phyloP scores from a whole-genome alignment of 2,797 vertebrate genomes.

The Paramormyrops hopkinsi region DNA sequence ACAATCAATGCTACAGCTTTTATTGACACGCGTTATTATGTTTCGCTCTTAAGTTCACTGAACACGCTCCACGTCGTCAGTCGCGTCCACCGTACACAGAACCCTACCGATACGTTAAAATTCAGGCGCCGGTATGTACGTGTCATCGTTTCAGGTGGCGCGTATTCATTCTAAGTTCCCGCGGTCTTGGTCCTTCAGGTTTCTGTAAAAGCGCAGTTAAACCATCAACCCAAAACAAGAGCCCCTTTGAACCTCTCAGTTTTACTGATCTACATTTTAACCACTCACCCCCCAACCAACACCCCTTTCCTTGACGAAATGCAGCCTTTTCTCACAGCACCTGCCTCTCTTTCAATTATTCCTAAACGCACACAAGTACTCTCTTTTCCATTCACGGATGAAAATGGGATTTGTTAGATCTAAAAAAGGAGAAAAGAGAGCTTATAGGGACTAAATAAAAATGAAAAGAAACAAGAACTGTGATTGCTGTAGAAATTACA shows the following conservation, averaged over 20 bases:
- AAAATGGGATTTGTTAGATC: constrained; percentile 45
- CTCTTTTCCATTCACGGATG: constrained; percentile 44
- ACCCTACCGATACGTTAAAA: not conserved
- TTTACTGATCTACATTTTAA: constrained; percentile 41
- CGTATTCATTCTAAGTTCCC: not conserved
- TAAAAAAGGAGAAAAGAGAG: constrained; percentile 48
- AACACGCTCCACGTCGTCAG: not conserved
- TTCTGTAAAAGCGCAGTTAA: constrained; percentile 45
- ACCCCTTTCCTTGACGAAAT: constrained; percentile 10
- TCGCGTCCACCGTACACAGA: not conserved
- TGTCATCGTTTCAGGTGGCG: not conserved
- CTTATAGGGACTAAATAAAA: constrained; percentile 47
- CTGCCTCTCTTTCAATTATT: constrained; percentile 60
- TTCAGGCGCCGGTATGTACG: not conserved
- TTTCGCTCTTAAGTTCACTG: not conserved
- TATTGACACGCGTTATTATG: not conserved
- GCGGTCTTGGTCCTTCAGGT: constrained; percentile 9
- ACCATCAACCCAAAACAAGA: constrained; percentile 44
- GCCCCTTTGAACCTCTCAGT: constrained; percentile 53
- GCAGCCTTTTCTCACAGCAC: constrained; percentile 48
- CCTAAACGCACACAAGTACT: constrained; percentile 56
- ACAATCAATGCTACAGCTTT: not conserved
- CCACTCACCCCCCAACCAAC: constrained; percentile 33
- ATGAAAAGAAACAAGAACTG: constrained; percentile 50
- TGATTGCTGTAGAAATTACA: constrained; percentile 44